Percentiles rank a stretch among this genome's conserved stretches.
Conservation (phyloP, 2,113 vertebrate species). For the Rallus limicola region DNA sequence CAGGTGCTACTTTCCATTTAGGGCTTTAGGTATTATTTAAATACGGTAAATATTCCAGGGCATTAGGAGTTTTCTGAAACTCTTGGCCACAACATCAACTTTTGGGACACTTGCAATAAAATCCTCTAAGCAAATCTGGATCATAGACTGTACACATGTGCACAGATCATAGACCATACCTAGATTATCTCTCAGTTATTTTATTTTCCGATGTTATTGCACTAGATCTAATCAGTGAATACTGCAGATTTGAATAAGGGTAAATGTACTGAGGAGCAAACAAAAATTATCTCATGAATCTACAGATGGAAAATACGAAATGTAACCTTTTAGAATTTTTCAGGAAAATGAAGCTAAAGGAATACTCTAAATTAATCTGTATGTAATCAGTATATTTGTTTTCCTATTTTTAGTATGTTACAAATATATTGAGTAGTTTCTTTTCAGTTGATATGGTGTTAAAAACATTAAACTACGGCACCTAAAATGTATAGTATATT, state of each 20-base stretch:
- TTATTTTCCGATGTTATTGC: not conserved
- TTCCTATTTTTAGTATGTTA: not conserved
- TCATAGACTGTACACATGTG: too few relatives aligned
- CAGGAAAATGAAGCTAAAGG: not conserved
- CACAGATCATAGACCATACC: not conserved
- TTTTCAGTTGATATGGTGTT: not conserved
- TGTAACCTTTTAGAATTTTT: not conserved
- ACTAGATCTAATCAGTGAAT: not conserved
- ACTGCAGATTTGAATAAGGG: not conserved
- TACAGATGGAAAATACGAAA: not conserved
- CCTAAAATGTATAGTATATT: not conserved
- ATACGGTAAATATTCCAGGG: not conserved
- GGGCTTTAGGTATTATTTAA: not conserved
- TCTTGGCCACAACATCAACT: not conserved
- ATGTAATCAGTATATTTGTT: not conserved
- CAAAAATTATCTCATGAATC: not conserved
- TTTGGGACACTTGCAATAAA: not conserved
- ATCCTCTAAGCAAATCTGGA: too few relatives aligned
- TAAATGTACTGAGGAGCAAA: not conserved
- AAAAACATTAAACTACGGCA: not conserved
- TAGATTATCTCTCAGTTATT: not conserved
- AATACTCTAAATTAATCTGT: not conserved
- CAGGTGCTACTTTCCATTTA: not conserved
- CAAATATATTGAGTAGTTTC: not conserved
- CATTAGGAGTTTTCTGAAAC: not conserved